Evolutionary conservation across 2,797 vertebrate genomes (phyloP).

Genomic region (Platalea minor): DNA sequence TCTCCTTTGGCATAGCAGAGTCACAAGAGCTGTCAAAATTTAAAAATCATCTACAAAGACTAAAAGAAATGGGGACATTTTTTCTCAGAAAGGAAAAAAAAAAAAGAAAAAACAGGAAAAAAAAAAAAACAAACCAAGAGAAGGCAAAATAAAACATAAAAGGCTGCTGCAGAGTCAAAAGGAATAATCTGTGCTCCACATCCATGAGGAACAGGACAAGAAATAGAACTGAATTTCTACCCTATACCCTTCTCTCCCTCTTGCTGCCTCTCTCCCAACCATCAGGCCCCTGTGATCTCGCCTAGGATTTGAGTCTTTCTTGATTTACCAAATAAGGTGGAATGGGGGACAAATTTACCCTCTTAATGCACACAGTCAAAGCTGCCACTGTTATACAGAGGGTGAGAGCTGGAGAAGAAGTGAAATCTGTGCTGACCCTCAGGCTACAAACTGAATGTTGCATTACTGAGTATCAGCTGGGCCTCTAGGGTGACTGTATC

Average conservation of each 20-base stretch:
- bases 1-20: background rate
- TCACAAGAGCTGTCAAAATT: background rate
- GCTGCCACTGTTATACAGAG: background rate
- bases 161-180: background rate
- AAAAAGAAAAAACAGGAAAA: background rate
- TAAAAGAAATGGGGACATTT: background rate
- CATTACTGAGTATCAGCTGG: background rate
- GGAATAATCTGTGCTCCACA: background rate
- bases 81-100: background rate
- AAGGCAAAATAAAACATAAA: background rate
- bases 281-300: fast-evolving
- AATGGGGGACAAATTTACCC: background rate
- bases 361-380: background rate
- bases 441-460: background rate
- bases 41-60: background rate
- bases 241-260: background rate
- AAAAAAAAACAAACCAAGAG: background rate
- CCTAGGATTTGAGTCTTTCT: background rate
- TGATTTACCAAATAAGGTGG: background rate
- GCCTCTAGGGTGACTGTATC: background rate
- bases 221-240: background rate
- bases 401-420: background rate
- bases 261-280: background rate
- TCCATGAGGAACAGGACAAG: background rate
- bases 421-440: background rate